Conservation (phyloP, 1,140 invertebrate species). For the Dendroctonus ponderosae region DNA sequence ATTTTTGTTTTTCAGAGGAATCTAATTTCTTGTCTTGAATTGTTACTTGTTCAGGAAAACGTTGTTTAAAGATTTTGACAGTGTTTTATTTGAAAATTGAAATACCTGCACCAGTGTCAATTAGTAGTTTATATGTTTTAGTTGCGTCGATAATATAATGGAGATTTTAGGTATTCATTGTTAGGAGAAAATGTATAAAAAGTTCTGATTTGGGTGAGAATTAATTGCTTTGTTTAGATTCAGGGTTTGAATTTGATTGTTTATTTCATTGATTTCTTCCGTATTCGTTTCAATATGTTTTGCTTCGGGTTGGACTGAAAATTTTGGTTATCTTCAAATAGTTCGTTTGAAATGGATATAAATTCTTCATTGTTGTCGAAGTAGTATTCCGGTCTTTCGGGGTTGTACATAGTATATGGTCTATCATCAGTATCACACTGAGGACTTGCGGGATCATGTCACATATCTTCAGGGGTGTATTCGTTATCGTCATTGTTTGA, state of each 20-base stretch:
- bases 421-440: no score
- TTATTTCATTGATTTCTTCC: neutral
- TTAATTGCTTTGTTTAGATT: neutral
- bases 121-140: slow-evolving; percentile 20
- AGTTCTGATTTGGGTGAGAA: neutral
- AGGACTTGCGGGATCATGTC: no score
- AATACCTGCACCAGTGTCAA: slow-evolving; percentile 22
- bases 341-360: no score
- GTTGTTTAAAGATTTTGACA: slow-evolving; percentile 12
- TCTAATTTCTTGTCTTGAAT: no score
- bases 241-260: slow-evolving; percentile 1
- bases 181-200: neutral
- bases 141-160: slow-evolving; percentile 25
- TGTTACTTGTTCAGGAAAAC: slow-evolving; percentile 13
- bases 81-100: slow-evolving; percentile 30
- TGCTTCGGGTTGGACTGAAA: neutral
- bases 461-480: no score
- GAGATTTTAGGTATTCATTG: slow-evolving; percentile 24
- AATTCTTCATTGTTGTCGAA: no score
- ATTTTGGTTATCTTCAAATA: neutral
- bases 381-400: no score
- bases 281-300: neutral
- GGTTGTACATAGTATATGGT: no score
- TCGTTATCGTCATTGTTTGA: no score
- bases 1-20: no score